A percentile compares a stretch with the other conserved stretches of the same genome.
Evolutionary conservation across 1,140 invertebrate species (phyloP).

Genomic region (Limonius californicus): DNA sequence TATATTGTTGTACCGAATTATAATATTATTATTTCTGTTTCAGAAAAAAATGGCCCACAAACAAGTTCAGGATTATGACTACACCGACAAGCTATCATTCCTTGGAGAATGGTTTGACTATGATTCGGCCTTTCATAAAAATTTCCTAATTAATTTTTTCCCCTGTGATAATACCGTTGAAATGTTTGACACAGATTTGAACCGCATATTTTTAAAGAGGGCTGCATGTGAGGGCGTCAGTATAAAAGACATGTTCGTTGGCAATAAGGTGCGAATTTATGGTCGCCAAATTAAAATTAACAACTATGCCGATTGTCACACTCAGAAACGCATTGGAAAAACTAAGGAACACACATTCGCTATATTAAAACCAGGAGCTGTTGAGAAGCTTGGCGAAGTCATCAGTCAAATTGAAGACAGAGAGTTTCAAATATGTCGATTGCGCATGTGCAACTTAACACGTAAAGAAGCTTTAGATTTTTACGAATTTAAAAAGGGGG

Average conservation of each 20-base stretch:
- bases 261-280: constrained; percentile 62
- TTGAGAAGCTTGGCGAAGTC: constrained; percentile 62
- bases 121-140: constrained; percentile 57
- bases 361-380: constrained; percentile 62
- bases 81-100: constrained; percentile 41
- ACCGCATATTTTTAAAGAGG: constrained; percentile 62
- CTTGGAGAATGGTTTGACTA: constrained; percentile 68
- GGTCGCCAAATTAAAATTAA: constrained; percentile 63
- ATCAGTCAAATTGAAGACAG: constrained; percentile 52
- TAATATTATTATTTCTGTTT: constrained; percentile 11
- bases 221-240: constrained; percentile 56
- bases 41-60: constrained; percentile 10
- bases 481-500: constrained; percentile 52
- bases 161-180: constrained; percentile 63
- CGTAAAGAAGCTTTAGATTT: constrained; percentile 55
- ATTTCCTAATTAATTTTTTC: constrained; percentile 67
- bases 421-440: constrained; percentile 53
- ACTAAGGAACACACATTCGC: constrained; percentile 58
- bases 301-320: constrained; percentile 62
- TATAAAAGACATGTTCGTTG: constrained; percentile 64
- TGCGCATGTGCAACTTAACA: constrained; percentile 62
- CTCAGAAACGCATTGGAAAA: constrained; percentile 50
- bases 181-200: constrained; percentile 65
- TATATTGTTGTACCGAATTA: no score
- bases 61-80: constrained; percentile 34